Evolutionary conservation across 2,113 vertebrate species (phyloP).

Genomic region (Suricata suricatta): DNA sequence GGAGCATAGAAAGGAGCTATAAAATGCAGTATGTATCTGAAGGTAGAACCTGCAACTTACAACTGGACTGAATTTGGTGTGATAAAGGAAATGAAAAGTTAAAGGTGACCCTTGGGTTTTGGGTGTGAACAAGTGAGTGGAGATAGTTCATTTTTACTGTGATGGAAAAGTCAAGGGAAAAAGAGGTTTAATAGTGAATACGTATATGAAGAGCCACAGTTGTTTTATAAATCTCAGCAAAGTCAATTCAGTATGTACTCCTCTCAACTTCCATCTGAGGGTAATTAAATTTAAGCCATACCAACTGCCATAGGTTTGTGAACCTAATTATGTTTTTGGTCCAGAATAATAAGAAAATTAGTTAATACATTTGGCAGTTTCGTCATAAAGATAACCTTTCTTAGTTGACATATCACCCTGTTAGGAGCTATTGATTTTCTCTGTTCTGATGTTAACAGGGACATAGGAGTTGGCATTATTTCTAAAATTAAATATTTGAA

Average conservation of each 20-base stretch:
- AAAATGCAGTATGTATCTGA: background rate
- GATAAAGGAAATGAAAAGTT: background rate
- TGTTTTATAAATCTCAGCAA: background rate
- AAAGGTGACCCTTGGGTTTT: background rate
- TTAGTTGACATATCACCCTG: background rate
- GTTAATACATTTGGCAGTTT: conserved; percentile 18
- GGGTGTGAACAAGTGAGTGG: background rate
- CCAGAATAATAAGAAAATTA: background rate
- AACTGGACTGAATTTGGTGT: background rate
- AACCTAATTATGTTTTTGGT: background rate
- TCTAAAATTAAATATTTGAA: conserved; percentile 61
- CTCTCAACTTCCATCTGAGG: background rate
- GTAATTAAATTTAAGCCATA: background rate
- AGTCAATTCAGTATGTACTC: background rate
- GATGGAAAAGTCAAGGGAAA: background rate
- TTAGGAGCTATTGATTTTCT: conserved; percentile 32
- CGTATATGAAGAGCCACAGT: background rate
- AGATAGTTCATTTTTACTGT: background rate
- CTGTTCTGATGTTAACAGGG: background rate
- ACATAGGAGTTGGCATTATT: background rate
- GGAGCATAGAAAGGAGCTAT: background rate
- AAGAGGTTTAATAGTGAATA: background rate
- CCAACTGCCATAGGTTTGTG: background rate
- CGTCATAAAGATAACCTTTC: background rate
- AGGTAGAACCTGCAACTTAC: background rate